phyloP scores from a whole-genome alignment of 2,888 invertebrate genomes.

The Amblyjoppa fuscipennis region DNA sequence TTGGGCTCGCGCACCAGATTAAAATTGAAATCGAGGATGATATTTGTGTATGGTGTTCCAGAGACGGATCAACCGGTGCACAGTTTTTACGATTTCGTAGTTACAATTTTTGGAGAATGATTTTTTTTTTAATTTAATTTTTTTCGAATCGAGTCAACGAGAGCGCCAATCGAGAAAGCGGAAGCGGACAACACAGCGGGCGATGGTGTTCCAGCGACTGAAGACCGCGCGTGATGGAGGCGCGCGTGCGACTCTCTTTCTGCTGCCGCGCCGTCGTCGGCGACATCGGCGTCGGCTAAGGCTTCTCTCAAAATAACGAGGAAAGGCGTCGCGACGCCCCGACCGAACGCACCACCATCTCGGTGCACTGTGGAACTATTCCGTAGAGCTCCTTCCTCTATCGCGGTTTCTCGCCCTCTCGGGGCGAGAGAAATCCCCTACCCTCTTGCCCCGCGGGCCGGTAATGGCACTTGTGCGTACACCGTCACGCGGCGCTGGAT shows the following conservation, averaged over 20 bases:
- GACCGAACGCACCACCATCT: constrained; percentile 44
- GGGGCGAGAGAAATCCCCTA: not conserved
- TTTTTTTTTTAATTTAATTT: not conserved
- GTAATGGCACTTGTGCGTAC: constrained; percentile 14
- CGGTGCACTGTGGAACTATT: constrained; percentile 53
- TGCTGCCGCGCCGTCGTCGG: constrained; percentile 37
- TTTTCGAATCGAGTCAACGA: not conserved
- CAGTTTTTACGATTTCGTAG: too few relatives aligned
- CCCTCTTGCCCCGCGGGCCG: not conserved
- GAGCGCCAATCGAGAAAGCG: not conserved
- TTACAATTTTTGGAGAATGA: not conserved
- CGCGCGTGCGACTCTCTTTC: constrained; percentile 60
- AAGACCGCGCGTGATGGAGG: constrained; percentile 48
- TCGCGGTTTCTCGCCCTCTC: constrained; percentile 39
- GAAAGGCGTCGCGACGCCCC: constrained; percentile 69
- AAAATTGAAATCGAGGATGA: not conserved
- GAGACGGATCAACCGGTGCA: too few relatives aligned
- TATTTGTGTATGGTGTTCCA: not conserved
- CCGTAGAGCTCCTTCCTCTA: constrained; percentile 18
- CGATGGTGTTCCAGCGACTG: constrained; percentile 61
- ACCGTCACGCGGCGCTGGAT: constrained; percentile 7
- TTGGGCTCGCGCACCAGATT: not conserved
- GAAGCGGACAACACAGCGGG: constrained; percentile 44
- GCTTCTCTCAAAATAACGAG: constrained; percentile 76
- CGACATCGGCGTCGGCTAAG: constrained; percentile 58